Evolutionary conservation across 2,888 invertebrate species (phyloP).

Genomic region (Microdon myrmicae): DNA sequence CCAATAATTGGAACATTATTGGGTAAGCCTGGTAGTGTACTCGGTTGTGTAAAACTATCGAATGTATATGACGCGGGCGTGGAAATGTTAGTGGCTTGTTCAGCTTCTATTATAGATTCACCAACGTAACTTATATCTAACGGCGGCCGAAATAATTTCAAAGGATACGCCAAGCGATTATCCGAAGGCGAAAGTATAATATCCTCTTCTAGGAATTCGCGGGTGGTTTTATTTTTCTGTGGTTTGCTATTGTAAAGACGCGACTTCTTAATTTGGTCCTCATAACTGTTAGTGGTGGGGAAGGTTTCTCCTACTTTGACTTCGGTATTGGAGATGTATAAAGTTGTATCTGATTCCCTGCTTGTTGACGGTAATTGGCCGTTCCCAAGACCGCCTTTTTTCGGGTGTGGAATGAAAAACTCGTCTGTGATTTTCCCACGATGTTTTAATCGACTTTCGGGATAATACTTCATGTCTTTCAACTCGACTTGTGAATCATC

Average conservation of each 20-base stretch:
- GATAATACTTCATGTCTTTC: conserved; percentile 53
- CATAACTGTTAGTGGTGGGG: conserved; percentile 57
- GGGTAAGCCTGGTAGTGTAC: conserved; percentile 64
- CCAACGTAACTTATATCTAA: conserved; percentile 66
- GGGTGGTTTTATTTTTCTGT: conserved; percentile 62
- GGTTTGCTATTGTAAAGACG: conserved; percentile 64
- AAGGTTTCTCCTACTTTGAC: conserved; percentile 66
- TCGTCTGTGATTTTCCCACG: conserved; percentile 58
- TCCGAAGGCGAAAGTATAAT: conserved; percentile 63
- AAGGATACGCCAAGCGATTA: conserved; percentile 59
- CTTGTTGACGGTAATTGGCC: conserved; percentile 59
- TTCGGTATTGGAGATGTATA: conserved; percentile 67
- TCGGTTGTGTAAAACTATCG: conserved; percentile 66
- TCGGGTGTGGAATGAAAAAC: conserved; percentile 60
- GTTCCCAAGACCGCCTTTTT: conserved; percentile 37
- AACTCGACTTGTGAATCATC: conserved; percentile 49
- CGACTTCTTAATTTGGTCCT: conserved; percentile 57
- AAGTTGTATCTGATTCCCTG: conserved; percentile 66
- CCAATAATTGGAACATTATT: conserved; percentile 67
- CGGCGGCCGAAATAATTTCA: conserved; percentile 63
- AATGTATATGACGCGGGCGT: conserved; percentile 33
- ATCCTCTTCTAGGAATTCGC: conserved; percentile 61
- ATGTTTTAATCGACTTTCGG: conserved; percentile 53
- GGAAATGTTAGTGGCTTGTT: conserved; percentile 58
- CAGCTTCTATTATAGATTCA: conserved; percentile 66